These are phyloP conservation scores for Alectura lathami DNA, from an alignment of 2,113 vertebrate genomes.

Conservation along the genomic window DNA sequence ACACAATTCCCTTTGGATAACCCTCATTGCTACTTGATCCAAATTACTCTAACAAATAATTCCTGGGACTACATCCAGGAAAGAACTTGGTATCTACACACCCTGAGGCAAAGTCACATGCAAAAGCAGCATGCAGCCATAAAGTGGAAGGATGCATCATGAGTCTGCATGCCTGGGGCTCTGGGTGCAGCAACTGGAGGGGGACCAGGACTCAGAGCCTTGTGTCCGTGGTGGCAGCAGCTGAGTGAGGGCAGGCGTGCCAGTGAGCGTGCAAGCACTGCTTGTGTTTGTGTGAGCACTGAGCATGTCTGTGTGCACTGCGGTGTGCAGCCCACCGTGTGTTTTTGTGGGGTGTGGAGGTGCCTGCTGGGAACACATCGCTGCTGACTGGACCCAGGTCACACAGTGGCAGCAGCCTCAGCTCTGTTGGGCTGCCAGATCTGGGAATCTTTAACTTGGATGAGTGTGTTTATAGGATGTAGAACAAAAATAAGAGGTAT, in stretches of 20 bases:
- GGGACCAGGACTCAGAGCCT: not conserved
- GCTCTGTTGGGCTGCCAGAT: not conserved
- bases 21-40: not conserved
- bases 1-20: not conserved
- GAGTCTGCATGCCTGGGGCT: not conserved
- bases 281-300: not conserved
- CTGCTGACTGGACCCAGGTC: fast-evolving
- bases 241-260: not conserved
- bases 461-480: not conserved
- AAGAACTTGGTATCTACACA: not conserved
- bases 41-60: not conserved
- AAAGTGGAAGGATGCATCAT: not conserved
- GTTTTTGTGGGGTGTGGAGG: too few relatives aligned
- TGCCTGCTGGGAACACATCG: fast-evolving
- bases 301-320: too few relatives aligned
- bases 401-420: not conserved
- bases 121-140: not conserved
- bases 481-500: not conserved
- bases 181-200: not conserved
- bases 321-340: fast-evolving
- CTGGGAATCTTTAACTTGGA: not conserved
- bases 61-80: not conserved
- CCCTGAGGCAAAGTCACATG: not conserved
- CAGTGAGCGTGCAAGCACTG: not conserved
- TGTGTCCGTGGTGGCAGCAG: not conserved